Conservation (phyloP, 1,140 invertebrate genomes). For the Elymnias hypermnestra region DNA sequence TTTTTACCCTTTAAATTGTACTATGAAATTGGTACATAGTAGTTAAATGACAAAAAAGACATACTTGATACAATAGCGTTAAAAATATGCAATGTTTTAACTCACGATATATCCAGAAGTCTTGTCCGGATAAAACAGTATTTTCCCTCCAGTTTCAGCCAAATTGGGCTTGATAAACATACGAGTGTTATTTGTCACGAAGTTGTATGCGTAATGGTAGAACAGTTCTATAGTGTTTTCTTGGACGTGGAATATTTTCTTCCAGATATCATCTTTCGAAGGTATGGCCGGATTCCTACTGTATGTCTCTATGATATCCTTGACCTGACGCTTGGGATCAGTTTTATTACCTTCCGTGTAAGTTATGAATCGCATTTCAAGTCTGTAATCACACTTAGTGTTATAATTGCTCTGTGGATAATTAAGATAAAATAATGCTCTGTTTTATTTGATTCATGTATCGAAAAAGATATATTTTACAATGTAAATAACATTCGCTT, state of each 20-base stretch:
- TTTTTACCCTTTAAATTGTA: too few relatives aligned
- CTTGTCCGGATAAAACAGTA: slow-evolving; percentile 79
- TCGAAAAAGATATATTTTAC: too few relatives aligned
- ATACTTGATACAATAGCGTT: too few relatives aligned
- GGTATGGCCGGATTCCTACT: slow-evolving; percentile 74
- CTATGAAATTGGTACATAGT: too few relatives aligned
- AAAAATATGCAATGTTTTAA: slow-evolving; percentile 11
- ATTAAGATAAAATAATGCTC: too few relatives aligned
- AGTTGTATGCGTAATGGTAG: slow-evolving; percentile 83
- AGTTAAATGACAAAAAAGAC: too few relatives aligned
- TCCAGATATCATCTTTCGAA: slow-evolving; percentile 79
- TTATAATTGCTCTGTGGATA: too few relatives aligned
- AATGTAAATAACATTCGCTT: too few relatives aligned
- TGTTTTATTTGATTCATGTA: too few relatives aligned
- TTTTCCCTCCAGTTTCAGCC: slow-evolving; percentile 79
- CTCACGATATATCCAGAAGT: slow-evolving; percentile 79
- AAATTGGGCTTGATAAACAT: slow-evolving; percentile 81
- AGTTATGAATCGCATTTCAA: slow-evolving; percentile 45
- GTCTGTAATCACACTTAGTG: slow-evolving; percentile 28
- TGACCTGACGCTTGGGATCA: slow-evolving; percentile 50
- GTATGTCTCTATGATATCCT: slow-evolving; percentile 79
- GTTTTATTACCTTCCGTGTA: slow-evolving; percentile 51
- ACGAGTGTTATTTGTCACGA: slow-evolving; percentile 80
- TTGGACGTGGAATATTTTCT: slow-evolving; percentile 79
- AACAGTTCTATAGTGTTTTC: slow-evolving; percentile 80